These are phyloP conservation scores for Odontamblyopus lacepedii DNA, from an alignment of 2,797 vertebrate species.

Conservation along the genomic window DNA sequence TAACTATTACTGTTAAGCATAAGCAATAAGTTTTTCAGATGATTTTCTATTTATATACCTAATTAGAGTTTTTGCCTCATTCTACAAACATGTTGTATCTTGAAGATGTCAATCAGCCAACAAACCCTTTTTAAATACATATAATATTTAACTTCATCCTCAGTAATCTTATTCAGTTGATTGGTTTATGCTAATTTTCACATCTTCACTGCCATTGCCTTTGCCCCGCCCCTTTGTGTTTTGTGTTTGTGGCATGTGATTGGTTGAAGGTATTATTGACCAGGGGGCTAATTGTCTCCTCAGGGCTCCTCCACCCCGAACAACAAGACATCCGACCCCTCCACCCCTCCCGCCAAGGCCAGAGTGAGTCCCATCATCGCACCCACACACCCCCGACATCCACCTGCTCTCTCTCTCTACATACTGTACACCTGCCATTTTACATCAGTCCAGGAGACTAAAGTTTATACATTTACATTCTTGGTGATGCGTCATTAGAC, in stretches of 20 bases:
- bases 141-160: not conserved
- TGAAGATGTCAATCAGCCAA: not conserved
- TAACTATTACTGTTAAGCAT: not conserved
- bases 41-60: not conserved
- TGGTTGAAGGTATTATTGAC: slow-evolving; percentile 68
- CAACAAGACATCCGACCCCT: slow-evolving; percentile 76
- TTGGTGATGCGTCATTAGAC: not conserved
- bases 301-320: slow-evolving; percentile 77
- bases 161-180: slow-evolving; percentile 4
- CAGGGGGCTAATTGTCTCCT: slow-evolving; percentile 70
- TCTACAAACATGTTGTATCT: not conserved
- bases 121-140: no score
- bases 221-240: slow-evolving; percentile 24
- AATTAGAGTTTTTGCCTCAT: not conserved
- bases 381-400: slow-evolving; percentile 31
- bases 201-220: not conserved
- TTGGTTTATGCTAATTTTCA: slow-evolving; percentile 17
- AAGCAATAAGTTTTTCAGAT: not conserved
- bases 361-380: slow-evolving; percentile 75
- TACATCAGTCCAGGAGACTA: slow-evolving; percentile 25
- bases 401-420: slow-evolving; percentile 21
- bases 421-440: slow-evolving; percentile 19
- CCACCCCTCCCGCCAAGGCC: slow-evolving; percentile 75
- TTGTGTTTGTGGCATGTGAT: slow-evolving; percentile 44
- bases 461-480: not conserved